phyloP scores from a whole-genome alignment of 2,888 invertebrate species.

The Netelia inedita region DNA sequence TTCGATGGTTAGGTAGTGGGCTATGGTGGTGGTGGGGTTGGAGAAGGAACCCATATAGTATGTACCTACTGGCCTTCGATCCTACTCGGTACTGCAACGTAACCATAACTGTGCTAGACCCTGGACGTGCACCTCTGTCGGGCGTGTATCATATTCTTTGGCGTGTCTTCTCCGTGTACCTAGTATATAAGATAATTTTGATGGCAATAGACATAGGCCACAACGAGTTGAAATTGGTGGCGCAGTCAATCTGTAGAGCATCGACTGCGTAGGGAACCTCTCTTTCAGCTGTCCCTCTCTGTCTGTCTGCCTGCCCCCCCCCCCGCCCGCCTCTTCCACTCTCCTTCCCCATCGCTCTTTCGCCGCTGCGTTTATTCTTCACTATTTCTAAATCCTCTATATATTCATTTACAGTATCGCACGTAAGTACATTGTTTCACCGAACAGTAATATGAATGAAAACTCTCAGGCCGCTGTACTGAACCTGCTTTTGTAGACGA shows the following conservation, averaged over 20 bases:
- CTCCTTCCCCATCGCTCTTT: conserved; percentile 16
- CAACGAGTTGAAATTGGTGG: conserved; percentile 29
- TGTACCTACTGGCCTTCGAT: background rate
- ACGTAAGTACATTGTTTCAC: conserved; percentile 41
- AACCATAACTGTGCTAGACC: conserved; percentile 14
- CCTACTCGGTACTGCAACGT: conserved; percentile 13
- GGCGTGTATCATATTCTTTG: background rate
- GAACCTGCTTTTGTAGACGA: conserved; percentile 17
- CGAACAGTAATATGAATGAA: conserved; percentile 61
- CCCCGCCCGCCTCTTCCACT: conserved; percentile 22
- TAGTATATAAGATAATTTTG: conserved; percentile 28
- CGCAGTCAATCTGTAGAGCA: conserved; percentile 26
- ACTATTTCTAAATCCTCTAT: background rate
- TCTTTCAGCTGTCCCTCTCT: too few relatives aligned
- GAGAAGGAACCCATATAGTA: background rate
- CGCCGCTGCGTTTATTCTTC: conserved; percentile 2
- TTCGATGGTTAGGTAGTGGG: too few relatives aligned
- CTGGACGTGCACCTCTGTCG: background rate
- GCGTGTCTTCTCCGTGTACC: conserved; percentile 31
- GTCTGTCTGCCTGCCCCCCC: conserved; percentile 45
- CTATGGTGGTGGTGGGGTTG: background rate
- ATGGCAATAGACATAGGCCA: conserved; percentile 10
- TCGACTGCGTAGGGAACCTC: background rate
- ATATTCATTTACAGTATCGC: conserved; percentile 45
- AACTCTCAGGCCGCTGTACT: conserved; percentile 35